phyloP scores from a whole-genome alignment of 2,888 invertebrate genomes.

The Alcis repandata region DNA sequence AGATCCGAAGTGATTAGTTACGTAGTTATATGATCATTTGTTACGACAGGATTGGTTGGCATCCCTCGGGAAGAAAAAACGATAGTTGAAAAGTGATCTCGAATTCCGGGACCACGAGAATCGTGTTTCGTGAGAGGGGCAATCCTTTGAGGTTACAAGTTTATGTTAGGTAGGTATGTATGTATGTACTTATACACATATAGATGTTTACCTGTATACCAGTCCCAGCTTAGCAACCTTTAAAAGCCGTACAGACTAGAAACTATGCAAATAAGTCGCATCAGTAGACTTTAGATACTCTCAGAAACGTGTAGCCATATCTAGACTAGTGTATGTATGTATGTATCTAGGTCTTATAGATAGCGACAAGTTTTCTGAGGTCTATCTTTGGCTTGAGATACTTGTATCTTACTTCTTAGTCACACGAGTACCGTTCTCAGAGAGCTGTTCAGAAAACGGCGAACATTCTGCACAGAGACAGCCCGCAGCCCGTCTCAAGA shows the following conservation, averaged over 20 bases:
- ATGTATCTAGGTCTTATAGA: not conserved
- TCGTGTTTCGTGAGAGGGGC: not conserved
- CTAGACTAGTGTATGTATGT: no score
- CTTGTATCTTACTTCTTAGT: not conserved
- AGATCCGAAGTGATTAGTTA: conserved; percentile 2
- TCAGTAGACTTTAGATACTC: not conserved
- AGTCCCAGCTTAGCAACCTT: not conserved
- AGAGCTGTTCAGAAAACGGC: conserved; percentile 8
- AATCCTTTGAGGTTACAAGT: conserved; percentile 6
- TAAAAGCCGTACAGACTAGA: not conserved
- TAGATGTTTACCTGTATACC: not conserved
- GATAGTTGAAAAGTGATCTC: conserved; percentile 8
- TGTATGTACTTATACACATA: no score
- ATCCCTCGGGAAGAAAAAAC: not conserved
- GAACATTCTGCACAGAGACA: conserved; percentile 16
- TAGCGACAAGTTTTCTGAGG: not conserved
- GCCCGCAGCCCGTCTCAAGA: conserved; percentile 10
- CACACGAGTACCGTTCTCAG: not conserved
- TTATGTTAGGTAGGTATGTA: conserved; percentile 1
- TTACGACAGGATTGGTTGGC: conserved; percentile 6
- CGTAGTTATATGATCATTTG: conserved; percentile 7
- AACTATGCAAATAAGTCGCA: not conserved
- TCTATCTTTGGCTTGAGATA: conserved; percentile 6
- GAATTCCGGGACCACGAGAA: not conserved
- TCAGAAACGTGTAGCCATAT: not conserved